Conservation (phyloP, 2,797 vertebrate genomes). For the Enteromius mattozi region DNA sequence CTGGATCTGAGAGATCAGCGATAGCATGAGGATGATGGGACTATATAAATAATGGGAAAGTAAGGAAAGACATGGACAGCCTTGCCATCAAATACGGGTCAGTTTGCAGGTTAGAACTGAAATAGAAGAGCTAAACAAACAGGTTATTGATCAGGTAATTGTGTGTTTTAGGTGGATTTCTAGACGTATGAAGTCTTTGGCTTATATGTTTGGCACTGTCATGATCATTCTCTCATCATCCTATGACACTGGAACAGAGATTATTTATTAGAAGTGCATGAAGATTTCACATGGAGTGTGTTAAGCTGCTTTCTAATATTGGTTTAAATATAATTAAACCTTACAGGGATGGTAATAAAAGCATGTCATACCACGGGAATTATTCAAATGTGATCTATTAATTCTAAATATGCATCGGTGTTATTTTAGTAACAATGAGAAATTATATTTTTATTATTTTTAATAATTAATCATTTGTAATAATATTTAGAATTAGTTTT, state of each 20-base stretch:
- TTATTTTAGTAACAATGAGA: background rate
- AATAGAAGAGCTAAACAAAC: background rate
- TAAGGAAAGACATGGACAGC: background rate
- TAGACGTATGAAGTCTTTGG: constrained; percentile 7
- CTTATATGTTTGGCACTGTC: constrained; percentile 11
- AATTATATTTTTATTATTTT: background rate
- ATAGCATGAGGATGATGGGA: background rate
- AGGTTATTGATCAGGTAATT: background rate
- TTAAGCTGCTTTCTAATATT: constrained; percentile 1
- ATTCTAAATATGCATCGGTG: background rate
- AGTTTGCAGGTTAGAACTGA: background rate
- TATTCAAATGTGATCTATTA: too few relatives aligned
- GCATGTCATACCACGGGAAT: background rate
- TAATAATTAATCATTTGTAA: background rate
- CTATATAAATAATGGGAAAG: background rate
- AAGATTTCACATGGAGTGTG: background rate
- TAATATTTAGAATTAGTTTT: background rate
- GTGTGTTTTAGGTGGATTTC: background rate
- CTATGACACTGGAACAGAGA: background rate
- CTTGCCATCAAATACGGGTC: background rate
- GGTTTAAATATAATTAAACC: background rate
- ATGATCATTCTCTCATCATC: background rate
- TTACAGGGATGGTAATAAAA: background rate
- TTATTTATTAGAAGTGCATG: background rate
- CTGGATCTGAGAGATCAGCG: constrained; percentile 1